A percentile compares a stretch with the other conserved stretches of the same genome.
Conservation (phyloP, 2,113 vertebrate species). For the Chaetops frenatus region DNA sequence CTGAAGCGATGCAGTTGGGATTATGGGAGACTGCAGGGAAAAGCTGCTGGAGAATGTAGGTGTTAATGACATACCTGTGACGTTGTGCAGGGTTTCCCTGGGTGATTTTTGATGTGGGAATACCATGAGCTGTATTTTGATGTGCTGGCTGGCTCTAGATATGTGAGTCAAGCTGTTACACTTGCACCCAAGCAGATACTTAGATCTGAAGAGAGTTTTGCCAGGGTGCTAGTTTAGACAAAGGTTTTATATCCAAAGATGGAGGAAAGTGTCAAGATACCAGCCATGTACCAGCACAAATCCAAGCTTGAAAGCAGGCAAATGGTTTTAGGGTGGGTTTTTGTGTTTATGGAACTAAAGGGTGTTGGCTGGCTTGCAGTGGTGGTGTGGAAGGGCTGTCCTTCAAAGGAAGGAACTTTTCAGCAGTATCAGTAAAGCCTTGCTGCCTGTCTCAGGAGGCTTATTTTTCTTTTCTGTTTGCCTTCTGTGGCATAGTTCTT, state of each 20-base stretch:
- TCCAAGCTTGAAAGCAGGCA: neutral
- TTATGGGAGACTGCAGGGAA: neutral
- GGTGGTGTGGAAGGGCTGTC: neutral
- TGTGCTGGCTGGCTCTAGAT: neutral
- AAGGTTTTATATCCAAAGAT: neutral
- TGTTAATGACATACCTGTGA: neutral
- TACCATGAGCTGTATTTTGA: neutral
- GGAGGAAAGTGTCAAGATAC: rapidly evolving
- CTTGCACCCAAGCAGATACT: neutral
- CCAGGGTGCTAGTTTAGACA: neutral
- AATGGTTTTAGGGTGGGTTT: neutral
- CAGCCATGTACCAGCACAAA: neutral
- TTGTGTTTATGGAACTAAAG: neutral
- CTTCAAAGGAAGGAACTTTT: neutral
- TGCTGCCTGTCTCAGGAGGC: neutral
- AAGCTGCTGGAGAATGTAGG: neutral
- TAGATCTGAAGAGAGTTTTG: neutral
- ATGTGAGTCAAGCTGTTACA: neutral
- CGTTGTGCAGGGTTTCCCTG: neutral
- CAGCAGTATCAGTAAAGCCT: neutral
- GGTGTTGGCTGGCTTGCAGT: neutral
- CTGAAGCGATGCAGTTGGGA: neutral
- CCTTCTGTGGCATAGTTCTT: neutral
- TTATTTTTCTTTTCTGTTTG: neutral
- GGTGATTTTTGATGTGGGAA: neutral